Evolutionary conservation across 2,797 vertebrate genomes (phyloP).

Genomic region (Balearica regulorum): DNA sequence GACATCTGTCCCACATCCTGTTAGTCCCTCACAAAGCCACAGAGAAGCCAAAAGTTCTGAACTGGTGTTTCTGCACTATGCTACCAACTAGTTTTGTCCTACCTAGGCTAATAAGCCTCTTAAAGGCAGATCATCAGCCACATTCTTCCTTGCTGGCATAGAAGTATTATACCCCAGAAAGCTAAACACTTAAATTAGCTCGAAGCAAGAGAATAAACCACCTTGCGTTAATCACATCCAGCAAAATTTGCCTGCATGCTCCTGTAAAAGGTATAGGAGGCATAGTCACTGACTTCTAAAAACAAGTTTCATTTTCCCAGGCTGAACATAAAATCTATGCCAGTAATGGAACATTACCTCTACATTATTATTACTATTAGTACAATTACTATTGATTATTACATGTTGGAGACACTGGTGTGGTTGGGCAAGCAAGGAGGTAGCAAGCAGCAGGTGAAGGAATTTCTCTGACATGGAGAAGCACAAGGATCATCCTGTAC

Average conservation of each 20-base stretch:
- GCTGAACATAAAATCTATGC: not conserved
- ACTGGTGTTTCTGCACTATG: not conserved
- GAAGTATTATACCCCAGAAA: not conserved
- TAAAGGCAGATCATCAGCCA: not conserved
- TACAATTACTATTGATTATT: not conserved
- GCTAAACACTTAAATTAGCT: not conserved
- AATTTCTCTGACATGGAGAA: not conserved
- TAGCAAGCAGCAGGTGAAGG: not conserved
- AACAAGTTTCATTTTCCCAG: not conserved
- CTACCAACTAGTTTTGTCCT: not conserved
- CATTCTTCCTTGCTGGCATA: not conserved
- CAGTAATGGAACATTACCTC: not conserved
- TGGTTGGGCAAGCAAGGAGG: not conserved
- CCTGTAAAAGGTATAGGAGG: not conserved
- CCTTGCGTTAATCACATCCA: not conserved
- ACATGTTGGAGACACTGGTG: not conserved
- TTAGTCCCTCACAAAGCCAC: not conserved
- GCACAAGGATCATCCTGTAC: not conserved
- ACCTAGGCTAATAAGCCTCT: not conserved
- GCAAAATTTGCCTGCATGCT: not conserved
- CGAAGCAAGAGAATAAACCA: not conserved
- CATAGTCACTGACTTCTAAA: not conserved
- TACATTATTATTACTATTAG: not conserved
- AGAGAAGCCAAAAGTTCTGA: not conserved
- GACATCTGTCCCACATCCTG: not conserved